These are phyloP conservation scores for Heliothis virescens DNA, from an alignment of 1,140 invertebrate genomes.

Conservation along the genomic window DNA sequence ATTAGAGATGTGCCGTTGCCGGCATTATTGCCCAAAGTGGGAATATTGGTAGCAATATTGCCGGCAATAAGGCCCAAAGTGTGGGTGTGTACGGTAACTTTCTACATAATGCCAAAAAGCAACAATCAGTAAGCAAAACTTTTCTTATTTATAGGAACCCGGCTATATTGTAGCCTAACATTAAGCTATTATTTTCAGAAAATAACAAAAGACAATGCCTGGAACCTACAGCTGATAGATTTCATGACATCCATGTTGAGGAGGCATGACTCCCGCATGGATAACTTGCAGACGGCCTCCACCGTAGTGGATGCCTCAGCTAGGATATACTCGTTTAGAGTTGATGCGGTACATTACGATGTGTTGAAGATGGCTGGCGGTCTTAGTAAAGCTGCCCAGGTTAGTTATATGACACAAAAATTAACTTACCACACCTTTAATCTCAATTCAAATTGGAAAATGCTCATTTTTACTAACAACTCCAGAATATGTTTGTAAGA, in stretches of 20 bases:
- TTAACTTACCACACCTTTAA: too few species aligned
- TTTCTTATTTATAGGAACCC: too few species aligned
- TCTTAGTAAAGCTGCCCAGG: slow-evolving; percentile 85
- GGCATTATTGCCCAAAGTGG: too few species aligned
- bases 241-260: slow-evolving; percentile 91
- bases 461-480: too few species aligned
- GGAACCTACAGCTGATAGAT: slow-evolving; percentile 93
- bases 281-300: slow-evolving; percentile 91
- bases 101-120: too few species aligned
- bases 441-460: too few species aligned
- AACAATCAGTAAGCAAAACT: too few species aligned
- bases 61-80: too few species aligned
- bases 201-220: slow-evolving; percentile 95
- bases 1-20: too few species aligned
- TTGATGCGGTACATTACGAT: slow-evolving; percentile 92
- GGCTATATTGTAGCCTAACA: neutral
- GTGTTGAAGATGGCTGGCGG: slow-evolving; percentile 92
- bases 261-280: slow-evolving; percentile 88
- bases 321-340: slow-evolving; percentile 93
- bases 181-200: slow-evolving; percentile 86
- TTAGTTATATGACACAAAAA: slow-evolving; percentile 45
- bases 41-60: too few species aligned
- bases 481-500: too few species aligned
- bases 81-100: too few species aligned
- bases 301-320: slow-evolving; percentile 93